phyloP scores from a whole-genome alignment of 2,888 invertebrate species.

The Nysson spinosus region DNA sequence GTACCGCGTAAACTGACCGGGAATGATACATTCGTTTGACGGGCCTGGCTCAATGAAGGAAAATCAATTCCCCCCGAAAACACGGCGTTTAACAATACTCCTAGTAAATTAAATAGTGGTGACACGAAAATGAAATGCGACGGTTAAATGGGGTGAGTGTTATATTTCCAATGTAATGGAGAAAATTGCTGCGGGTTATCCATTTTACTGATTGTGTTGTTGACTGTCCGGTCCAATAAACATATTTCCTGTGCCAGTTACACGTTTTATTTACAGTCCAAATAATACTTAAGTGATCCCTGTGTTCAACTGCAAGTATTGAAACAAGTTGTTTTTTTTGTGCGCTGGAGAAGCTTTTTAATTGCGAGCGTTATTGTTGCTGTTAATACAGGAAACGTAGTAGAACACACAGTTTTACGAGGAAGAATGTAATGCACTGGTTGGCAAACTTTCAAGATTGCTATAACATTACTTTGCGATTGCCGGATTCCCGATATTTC shows the following conservation, averaged over 20 bases:
- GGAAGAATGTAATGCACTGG: slow-evolving; percentile 35
- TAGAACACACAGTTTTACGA: neutral
- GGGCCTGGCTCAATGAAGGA: too few species aligned
- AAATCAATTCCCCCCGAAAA: slow-evolving; percentile 21
- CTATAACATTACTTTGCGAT: slow-evolving; percentile 26
- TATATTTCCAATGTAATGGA: slow-evolving; percentile 37
- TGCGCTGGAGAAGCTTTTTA: too few species aligned
- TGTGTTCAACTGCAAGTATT: neutral
- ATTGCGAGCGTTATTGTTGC: slow-evolving; percentile 16
- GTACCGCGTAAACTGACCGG: too few species aligned
- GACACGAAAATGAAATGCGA: slow-evolving; percentile 21
- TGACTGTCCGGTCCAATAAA: slow-evolving; percentile 6
- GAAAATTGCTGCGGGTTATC: slow-evolving; percentile 33
- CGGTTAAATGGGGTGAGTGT: slow-evolving; percentile 3
- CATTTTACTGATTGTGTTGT: slow-evolving; percentile 49
- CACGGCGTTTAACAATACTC: slow-evolving; percentile 10
- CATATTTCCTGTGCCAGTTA: slow-evolving; percentile 14
- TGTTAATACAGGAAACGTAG: neutral
- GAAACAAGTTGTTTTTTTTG: too few species aligned
- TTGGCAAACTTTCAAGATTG: slow-evolving; percentile 40
- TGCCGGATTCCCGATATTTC: slow-evolving; percentile 29
- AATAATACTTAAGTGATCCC: neutral
- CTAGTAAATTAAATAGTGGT: slow-evolving; percentile 37
- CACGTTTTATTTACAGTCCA: neutral
- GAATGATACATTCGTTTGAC: too few species aligned